Evolutionary conservation across 2,113 vertebrate genomes (phyloP).

Genomic region (Hyperoodon ampullatus): DNA sequence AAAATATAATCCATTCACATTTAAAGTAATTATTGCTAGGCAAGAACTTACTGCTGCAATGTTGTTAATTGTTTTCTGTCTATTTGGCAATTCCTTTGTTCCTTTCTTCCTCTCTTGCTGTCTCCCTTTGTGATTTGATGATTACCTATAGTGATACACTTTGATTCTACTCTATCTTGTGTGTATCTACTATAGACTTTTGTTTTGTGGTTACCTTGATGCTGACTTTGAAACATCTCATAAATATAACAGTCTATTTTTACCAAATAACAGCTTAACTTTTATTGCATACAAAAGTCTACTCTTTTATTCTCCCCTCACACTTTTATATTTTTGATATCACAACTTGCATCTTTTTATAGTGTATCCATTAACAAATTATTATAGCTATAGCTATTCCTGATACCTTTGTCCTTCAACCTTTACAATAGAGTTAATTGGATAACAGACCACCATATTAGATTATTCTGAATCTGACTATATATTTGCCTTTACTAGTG

Average conservation of each 20-base stretch:
- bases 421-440: background rate
- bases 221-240: background rate
- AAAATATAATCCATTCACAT: background rate
- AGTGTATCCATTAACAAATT: background rate
- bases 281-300: background rate
- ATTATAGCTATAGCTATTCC: background rate
- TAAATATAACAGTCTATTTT: background rate
- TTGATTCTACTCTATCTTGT: background rate
- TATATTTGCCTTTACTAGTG: background rate
- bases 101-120: background rate
- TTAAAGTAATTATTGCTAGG: background rate
- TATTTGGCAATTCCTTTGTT: background rate
- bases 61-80: background rate
- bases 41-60: background rate
- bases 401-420: background rate
- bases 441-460: background rate
- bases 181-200: background rate
- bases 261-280: background rate
- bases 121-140: background rate
- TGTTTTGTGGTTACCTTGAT: background rate
- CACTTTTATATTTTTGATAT: background rate
- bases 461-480: background rate
- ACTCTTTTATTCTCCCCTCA: background rate
- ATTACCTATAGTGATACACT: background rate
- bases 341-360: background rate